A percentile compares a stretch with the other conserved stretches of the same genome.
These are phyloP conservation scores for Panulirus ornatus DNA, from an alignment of 1,140 invertebrate species.

Conservation along the genomic window DNA sequence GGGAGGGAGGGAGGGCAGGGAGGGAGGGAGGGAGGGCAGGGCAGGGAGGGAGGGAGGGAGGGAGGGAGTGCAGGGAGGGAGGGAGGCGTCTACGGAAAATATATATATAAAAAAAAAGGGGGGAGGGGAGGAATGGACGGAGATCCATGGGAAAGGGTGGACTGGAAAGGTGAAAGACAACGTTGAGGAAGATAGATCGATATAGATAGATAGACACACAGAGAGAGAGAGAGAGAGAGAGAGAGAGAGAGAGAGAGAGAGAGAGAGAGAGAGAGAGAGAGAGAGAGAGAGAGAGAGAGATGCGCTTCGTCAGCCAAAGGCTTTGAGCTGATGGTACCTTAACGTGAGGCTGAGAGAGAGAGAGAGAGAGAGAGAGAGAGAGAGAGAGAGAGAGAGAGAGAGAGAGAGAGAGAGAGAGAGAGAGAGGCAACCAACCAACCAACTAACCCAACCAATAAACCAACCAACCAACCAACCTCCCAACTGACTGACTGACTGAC, in stretches of 20 bases:
- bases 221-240: not conserved
- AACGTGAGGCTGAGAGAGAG: no score
- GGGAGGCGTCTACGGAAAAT: not conserved
- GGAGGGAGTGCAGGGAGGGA: not conserved
- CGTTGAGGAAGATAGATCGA: not conserved
- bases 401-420: no score
- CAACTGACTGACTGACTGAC: no score
- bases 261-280: conserved; percentile 3
- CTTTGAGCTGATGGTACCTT: no score
- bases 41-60: not conserved
- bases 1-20: conserved; percentile 31
- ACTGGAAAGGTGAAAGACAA: not conserved
- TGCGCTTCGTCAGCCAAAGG: no score
- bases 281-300: no score
- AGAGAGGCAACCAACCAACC: no score
- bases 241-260: not conserved
- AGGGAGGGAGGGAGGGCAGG: not conserved
- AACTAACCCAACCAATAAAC: no score
- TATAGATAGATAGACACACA: not conserved
- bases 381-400: no score
- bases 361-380: no score
- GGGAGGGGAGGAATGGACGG: not conserved
- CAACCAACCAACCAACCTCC: no score
- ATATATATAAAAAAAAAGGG: no score
- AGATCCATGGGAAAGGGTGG: not conserved